phyloP scores from a whole-genome alignment of 2,797 vertebrate genomes.

The Bovichtus diacanthus region DNA sequence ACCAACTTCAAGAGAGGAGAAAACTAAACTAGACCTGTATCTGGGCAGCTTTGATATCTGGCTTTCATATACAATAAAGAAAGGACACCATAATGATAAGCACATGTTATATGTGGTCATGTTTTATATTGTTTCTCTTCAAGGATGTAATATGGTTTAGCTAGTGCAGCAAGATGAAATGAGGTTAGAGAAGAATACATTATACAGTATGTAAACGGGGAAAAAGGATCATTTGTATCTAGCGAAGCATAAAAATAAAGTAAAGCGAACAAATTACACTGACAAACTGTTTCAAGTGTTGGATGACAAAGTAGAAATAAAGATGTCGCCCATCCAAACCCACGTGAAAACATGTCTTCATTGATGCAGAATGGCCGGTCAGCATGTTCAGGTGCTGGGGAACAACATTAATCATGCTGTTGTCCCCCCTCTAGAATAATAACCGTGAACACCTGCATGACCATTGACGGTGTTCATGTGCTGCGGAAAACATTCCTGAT shows the following conservation, averaged over 20 bases:
- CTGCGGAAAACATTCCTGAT: neutral
- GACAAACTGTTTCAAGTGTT: neutral
- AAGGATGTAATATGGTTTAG: neutral
- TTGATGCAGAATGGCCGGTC: neutral
- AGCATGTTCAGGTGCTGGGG: constrained; percentile 13
- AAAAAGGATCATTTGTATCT: neutral
- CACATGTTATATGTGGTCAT: neutral
- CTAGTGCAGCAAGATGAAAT: neutral
- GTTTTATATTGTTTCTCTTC: neutral
- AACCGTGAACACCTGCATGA: neutral
- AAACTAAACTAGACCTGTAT: neutral
- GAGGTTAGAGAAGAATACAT: neutral
- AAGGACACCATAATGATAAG: neutral
- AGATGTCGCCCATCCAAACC: neutral
- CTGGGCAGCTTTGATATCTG: neutral
- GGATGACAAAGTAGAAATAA: neutral
- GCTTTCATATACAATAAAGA: neutral
- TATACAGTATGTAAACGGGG: neutral
- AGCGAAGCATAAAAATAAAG: neutral
- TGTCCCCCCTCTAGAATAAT: neutral
- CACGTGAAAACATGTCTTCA: neutral
- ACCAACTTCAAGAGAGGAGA: neutral
- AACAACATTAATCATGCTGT: neutral
- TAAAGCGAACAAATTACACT: neutral
- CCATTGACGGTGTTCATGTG: neutral